Evolutionary conservation across 2,888 invertebrate genomes (phyloP).

Genomic region (Sympetrum striolatum): DNA sequence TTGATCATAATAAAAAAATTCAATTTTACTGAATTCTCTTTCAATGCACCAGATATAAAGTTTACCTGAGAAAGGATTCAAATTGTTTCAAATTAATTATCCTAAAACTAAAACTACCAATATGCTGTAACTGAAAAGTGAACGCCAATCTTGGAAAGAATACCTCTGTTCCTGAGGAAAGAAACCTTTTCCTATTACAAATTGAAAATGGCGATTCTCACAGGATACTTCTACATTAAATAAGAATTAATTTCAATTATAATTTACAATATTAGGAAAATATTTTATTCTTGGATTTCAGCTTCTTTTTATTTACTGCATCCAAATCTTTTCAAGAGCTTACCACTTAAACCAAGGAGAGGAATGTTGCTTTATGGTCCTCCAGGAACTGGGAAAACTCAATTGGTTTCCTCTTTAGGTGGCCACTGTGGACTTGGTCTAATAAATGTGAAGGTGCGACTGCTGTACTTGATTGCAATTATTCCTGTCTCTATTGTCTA

Average conservation of each 20-base stretch:
- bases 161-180: too few relatives aligned
- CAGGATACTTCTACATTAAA: too few relatives aligned
- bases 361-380: slow-evolving; percentile 92
- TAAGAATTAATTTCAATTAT: too few relatives aligned
- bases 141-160: too few relatives aligned
- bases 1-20: too few relatives aligned
- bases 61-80: too few relatives aligned
- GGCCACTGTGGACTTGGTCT: slow-evolving; percentile 80
- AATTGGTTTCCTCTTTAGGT: slow-evolving; percentile 76
- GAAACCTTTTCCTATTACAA: neutral
- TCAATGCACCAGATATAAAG: too few relatives aligned
- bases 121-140: slow-evolving; percentile 62
- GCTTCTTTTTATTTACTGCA: neutral
- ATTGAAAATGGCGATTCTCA: neutral
- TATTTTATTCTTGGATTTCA: neutral
- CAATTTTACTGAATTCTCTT: too few relatives aligned
- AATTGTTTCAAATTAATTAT: neutral
- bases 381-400: slow-evolving; percentile 89
- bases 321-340: slow-evolving; percentile 62
- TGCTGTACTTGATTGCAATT: too few relatives aligned
- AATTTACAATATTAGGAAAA: too few relatives aligned
- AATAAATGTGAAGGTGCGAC: slow-evolving; percentile 80
- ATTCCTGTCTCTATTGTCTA: too few relatives aligned
- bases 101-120: slow-evolving; percentile 74
- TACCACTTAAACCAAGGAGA: slow-evolving; percentile 77